Conservation (phyloP, 2,113 vertebrate genomes). For the Lepidothrix coronata region DNA sequence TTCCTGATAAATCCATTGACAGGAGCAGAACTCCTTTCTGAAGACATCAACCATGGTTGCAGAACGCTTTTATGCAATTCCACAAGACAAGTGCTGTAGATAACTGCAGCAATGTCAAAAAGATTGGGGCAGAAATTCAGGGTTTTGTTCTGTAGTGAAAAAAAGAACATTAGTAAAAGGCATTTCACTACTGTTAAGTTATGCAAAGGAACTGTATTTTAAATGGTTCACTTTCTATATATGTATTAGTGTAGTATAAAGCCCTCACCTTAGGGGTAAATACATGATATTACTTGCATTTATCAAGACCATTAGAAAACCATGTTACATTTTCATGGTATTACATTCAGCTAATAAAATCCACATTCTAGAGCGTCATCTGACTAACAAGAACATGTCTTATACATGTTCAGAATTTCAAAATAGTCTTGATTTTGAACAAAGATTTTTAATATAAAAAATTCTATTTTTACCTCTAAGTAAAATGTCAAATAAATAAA, state of each 20-base stretch:
- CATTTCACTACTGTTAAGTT: not conserved
- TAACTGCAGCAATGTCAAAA: not conserved
- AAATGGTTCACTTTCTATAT: not conserved
- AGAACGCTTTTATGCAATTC: not conserved
- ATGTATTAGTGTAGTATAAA: not conserved
- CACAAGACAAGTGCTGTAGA: not conserved
- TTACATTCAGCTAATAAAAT: not conserved
- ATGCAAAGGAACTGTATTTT: not conserved
- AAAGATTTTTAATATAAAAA: not conserved
- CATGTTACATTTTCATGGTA: not conserved
- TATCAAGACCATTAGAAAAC: not conserved
- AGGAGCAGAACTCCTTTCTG: constrained; percentile 1
- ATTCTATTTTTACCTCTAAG: not conserved
- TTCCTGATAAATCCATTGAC: constrained; percentile 29
- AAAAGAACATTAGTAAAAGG: not conserved
- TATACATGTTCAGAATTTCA: not conserved
- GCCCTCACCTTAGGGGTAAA: not conserved
- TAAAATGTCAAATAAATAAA: not conserved
- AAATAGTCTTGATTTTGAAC: not conserved
- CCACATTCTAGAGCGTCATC: not conserved
- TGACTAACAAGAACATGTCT: not conserved
- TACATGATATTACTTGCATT: not conserved
- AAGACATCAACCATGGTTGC: not conserved
- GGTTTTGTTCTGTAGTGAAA: not conserved
- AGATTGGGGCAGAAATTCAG: not conserved